Evolutionary conservation across 2,113 vertebrate species (phyloP), one percentile per base, ranked within the genome.

Genomic region (Scopus umbretta): DNA sequence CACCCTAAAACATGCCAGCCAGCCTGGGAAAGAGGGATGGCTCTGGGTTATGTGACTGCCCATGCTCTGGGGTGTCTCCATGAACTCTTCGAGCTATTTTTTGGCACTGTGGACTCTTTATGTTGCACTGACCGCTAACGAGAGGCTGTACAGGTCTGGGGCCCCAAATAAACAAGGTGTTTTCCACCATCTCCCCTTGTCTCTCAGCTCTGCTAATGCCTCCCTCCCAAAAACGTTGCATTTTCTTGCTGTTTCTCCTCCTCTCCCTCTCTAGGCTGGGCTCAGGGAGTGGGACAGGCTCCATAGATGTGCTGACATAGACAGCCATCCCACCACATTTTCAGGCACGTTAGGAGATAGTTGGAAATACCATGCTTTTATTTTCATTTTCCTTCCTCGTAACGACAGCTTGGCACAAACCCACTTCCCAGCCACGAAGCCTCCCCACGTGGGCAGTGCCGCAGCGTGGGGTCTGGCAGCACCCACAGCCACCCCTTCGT

Each of bases 401-500:
- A 38, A 2, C 36, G 14, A 20, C 18, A n/a, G 62, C 50, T 74
- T 0, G 0, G n/a, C 75, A 65, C 0, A 4, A 50, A 26, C 12
- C 3, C 32, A 7, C 17, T 50, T 55, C 61, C 56, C 83, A 70
- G 45, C 49, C 4, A 1, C 0, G 5, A 49, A 49, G 45, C 65
- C 42, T 70, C 3, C 14, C 58, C 4, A 6, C 0, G 1, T 52
- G 38, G 21, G 42, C 58, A 76, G 53, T 2, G 1, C 42, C 2
- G 0, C 63, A 21, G 65, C 1, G 1, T n/a, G 50, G 65, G 65
- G 38, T n/a, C 53, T 3, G 2, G 75, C 88, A 93, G 88, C 66
- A 32, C 84, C 61, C 55, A 47, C 3, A 1, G 67, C 43, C 67
- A 59, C 11, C n/a, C n/a, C n/a, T n/a, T n/a, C n/a, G n/a, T n/a